Percentiles rank a stretch among this genome's conserved stretches.
Conservation (phyloP, 2,797 vertebrate species). For the Phataginus tetradactyla region DNA sequence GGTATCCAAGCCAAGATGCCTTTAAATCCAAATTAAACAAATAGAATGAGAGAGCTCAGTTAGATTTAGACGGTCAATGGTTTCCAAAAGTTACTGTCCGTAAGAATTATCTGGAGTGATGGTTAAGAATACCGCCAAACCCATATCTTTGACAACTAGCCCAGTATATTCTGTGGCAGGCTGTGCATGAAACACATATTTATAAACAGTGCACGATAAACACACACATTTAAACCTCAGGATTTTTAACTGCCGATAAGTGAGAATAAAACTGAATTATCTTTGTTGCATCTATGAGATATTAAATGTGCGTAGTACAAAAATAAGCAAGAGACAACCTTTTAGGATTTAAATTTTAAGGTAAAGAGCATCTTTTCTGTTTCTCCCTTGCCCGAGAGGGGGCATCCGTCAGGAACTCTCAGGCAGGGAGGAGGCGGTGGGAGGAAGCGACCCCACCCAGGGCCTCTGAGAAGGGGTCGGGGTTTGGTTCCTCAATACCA, state of each 20-base stretch:
- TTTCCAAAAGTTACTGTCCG: neutral
- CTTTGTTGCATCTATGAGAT: neutral
- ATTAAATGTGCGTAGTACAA: neutral
- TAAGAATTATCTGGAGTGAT: neutral
- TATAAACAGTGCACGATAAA: neutral
- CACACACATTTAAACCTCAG: neutral
- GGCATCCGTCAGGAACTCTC: neutral
- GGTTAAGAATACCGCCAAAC: neutral
- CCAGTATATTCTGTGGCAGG: neutral
- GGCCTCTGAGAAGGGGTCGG: too few relatives aligned
- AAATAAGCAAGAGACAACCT: neutral
- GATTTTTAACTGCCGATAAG: neutral
- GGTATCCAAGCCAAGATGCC: neutral
- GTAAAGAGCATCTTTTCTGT: too few relatives aligned
- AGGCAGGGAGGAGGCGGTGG: neutral
- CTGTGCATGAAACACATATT: neutral
- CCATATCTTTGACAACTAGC: neutral
- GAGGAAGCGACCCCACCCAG: neutral
- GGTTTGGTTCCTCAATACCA: neutral
- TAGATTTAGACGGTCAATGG: neutral
- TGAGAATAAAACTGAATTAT: neutral
- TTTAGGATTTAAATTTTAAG: neutral
- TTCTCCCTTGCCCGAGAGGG: neutral
- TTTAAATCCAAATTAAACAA: neutral
- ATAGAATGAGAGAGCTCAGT: neutral